phyloP scores from a whole-genome alignment of 2,888 invertebrate genomes.

The Strigamia crassipes region DNA sequence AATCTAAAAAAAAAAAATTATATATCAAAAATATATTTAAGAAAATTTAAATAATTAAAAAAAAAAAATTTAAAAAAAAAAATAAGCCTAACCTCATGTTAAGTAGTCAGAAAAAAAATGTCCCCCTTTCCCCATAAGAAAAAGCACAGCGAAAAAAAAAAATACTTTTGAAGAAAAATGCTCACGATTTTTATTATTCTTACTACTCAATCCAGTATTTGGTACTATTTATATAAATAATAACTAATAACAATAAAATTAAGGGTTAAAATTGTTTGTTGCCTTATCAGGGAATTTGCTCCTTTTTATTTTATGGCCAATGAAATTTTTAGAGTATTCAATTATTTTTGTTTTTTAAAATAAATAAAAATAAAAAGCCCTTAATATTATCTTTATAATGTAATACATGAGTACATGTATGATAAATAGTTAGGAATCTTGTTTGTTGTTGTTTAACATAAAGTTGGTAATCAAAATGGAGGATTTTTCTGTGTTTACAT shows the following conservation, averaged over 20 bases:
- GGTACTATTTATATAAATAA: slow-evolving; percentile 39
- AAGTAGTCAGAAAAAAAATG: too few relatives aligned
- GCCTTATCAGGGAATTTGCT: slow-evolving; percentile 47
- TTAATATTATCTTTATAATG: too few relatives aligned
- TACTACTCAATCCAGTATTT: slow-evolving; percentile 47
- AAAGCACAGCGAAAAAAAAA: not conserved
- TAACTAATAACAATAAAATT: not conserved
- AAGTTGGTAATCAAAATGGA: too few relatives aligned
- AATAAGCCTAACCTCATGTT: too few relatives aligned
- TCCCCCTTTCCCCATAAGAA: not conserved
- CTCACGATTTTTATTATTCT: slow-evolving; percentile 39
- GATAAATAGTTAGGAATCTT: not conserved
- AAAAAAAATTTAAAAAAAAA: not conserved
- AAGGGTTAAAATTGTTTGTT: slow-evolving; percentile 44
- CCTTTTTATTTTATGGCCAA: slow-evolving; percentile 37
- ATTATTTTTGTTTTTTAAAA: not conserved
- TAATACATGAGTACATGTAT: not conserved
- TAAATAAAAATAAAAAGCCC: not conserved
- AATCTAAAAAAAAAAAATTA: slow-evolving; percentile 26
- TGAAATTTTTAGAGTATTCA: not conserved
- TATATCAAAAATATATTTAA: slow-evolving; percentile 18
- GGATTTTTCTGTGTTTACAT: too few relatives aligned
- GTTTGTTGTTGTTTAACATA: not conserved
- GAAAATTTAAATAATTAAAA: not conserved
- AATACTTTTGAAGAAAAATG: slow-evolving; percentile 16